Conservation (phyloP, 2,888 invertebrate species). For the Melipona bicolor region DNA sequence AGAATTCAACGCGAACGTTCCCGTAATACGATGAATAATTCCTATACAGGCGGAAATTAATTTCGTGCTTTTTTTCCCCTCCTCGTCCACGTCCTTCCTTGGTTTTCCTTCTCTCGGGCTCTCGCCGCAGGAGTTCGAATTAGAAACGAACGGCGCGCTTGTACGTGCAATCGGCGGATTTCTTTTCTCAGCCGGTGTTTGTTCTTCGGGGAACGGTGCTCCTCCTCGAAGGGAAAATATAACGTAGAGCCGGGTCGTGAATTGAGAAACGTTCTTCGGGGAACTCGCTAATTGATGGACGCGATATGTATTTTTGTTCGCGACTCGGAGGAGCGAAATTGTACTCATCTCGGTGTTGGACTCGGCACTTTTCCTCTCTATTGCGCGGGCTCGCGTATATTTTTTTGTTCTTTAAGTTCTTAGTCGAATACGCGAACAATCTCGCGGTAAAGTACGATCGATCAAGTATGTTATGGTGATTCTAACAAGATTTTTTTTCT, state of each 20-base stretch:
- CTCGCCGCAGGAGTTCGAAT: background rate
- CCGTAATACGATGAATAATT: constrained; percentile 62
- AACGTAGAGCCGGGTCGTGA: background rate
- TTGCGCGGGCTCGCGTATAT: too few species aligned
- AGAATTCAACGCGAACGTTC: constrained; percentile 56
- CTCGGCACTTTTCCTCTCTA: too few species aligned
- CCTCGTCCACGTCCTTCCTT: background rate
- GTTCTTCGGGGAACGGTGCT: too few species aligned
- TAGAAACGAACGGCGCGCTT: background rate
- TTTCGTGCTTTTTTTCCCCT: constrained; percentile 29
- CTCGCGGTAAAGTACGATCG: too few species aligned
- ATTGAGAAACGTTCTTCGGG: background rate
- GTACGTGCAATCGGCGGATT: background rate
- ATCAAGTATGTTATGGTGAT: too few species aligned
- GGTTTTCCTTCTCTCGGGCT: background rate
- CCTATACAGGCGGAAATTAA: constrained; percentile 54
- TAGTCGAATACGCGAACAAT: too few species aligned
- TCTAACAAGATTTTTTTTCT: too few species aligned
- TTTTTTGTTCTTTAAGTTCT: too few species aligned
- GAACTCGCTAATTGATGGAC: too few species aligned
- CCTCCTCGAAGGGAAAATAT: background rate
- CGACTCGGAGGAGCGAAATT: too few species aligned
- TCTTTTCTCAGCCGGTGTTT: background rate
- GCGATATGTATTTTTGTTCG: too few species aligned
- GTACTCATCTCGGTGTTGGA: too few species aligned